Base-by-base conservation (phyloP, 2,888 invertebrate genomes). In the Cantharis nigra region DNA sequence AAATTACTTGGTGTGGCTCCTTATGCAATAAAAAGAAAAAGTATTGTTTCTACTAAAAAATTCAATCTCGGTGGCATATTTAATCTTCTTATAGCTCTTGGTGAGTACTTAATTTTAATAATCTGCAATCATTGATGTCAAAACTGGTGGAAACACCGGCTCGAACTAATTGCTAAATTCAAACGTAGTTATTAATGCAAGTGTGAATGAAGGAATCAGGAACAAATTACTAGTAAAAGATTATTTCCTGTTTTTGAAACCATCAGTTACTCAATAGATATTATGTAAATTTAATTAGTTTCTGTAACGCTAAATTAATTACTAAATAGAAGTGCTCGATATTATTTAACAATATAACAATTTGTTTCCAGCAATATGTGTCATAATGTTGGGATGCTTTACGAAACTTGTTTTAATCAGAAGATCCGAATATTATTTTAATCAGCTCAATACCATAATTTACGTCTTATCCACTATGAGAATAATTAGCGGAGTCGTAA, bases 401-500 rank as follows among this genome's bases (percentile, higher is more conserved):
- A 30, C 18, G 5, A 72, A 75, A 4, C 14, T 75, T 14, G 18
- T 78, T 9, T 49, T 70, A 11, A 7, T 78, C 4, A 69, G 72
- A 70, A 63, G 72, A 4, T 10, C 69, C 62, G 49, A 72, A 28
- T 11, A 64, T 11, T 78, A 67, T 63, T 78, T 62, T 16, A 64
- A 26, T 7, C 69, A 78, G 64, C 16, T 70, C 0, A 72, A 75
- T n/a, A 78, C 20, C 9, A 65, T 78, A 7, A 10, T 70, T 5
- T 78, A 49, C 26, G 28, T 78, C 10, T 16, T 78, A 11, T 49
- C 16, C 11, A 16, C 33, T 7, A 63, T 78, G 28, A 69, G 78
- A 26, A 13, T 78, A 13, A 49, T 78, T 14, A 78, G 78, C 20
- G 75, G 70, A 20, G 49, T 75, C 10, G 49, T 70, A 20, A 78